A percentile compares a stretch with the other conserved stretches of the same genome.
phyloP scores from a whole-genome alignment of 2,113 vertebrate species.

The Daboia siamensis region DNA sequence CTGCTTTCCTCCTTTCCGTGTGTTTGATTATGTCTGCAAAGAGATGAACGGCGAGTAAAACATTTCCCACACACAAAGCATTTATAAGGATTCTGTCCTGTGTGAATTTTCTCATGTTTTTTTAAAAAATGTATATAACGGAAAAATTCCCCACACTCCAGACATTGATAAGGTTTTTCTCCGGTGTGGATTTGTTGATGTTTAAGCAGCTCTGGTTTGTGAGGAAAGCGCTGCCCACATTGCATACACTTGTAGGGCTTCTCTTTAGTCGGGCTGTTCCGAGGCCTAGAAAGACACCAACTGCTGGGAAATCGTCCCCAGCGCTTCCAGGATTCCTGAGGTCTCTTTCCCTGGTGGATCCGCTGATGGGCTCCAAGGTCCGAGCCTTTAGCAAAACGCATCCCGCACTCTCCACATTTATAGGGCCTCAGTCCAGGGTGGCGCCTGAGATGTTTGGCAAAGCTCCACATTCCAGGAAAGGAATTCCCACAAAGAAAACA shows the following conservation, averaged over 20 bases:
- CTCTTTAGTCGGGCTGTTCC: background rate
- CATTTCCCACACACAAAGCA: background rate
- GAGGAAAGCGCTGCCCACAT: background rate
- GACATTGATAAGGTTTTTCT: background rate
- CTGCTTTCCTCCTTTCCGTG: too few species aligned
- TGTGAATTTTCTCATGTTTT: background rate
- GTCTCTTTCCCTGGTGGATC: background rate
- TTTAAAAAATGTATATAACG: background rate
- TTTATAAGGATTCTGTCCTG: background rate
- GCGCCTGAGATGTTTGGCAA: background rate
- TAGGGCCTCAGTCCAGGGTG: background rate
- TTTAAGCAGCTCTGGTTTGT: background rate
- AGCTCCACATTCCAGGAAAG: background rate
- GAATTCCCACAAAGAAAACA: background rate
- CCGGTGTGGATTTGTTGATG: background rate
- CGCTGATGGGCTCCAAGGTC: background rate
- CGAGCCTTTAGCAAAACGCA: background rate
- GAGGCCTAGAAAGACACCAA: background rate
- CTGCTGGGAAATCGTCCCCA: background rate
- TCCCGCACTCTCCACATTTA: background rate
- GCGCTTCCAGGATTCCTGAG: background rate
- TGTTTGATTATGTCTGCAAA: background rate
- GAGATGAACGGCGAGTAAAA: background rate
- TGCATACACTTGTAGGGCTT: background rate
- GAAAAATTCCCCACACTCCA: background rate